Evolutionary conservation across 2,888 invertebrate genomes (phyloP), one percentile per base, ranked within the genome.

Genomic region (Rapana venosa): DNA sequence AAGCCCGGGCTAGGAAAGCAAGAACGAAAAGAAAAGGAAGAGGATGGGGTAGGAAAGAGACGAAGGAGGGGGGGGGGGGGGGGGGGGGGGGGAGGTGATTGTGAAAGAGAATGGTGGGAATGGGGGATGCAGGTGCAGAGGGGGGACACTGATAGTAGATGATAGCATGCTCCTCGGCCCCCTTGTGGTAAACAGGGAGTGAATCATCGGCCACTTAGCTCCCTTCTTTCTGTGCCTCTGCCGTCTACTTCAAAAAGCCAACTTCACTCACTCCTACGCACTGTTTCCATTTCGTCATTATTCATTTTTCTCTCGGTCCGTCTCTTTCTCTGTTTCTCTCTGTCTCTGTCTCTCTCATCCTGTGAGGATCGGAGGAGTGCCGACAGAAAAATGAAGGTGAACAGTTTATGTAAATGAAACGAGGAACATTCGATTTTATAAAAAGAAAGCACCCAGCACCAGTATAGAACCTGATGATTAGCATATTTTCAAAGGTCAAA

Each of bases 311-410:
- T 77, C 30, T 77, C 30, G 8, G 4, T 77, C 30, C n/a, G 17
- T 77, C 77, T 77, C n/a, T 77, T n/a, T 77, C 77, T 77, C n/a
- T 77, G 17, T 77, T n/a, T 77, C 77, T 77, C 77, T 77, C n/a
- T 77, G 4, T 77, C 77, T 77, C 30, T 77, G 4, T 77, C 77
- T 77, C 77, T 77, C n/a, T 77, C 77, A 17, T n/a, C n/a, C n/a
- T n/a, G n/a, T n/a, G n/a, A n/a, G n/a, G n/a, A 2, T 47, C 47
- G 47, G 47, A 47, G 47, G 47, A 47, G 47, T 47, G 47, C 47
- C 47, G 4, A 47, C 2, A 47, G 47, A 47, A 47, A 47, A 47
- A 47, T 8, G n/a, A n/a, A n/a, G n/a, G 47, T 8, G 47, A 47
- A 47, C 47, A 47, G 47, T 47, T 47, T 47, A 47, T 47, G 47